These are phyloP conservation scores for Pachydiplax longipennis DNA, from an alignment of 2,888 invertebrate genomes.

Conservation along the genomic window DNA sequence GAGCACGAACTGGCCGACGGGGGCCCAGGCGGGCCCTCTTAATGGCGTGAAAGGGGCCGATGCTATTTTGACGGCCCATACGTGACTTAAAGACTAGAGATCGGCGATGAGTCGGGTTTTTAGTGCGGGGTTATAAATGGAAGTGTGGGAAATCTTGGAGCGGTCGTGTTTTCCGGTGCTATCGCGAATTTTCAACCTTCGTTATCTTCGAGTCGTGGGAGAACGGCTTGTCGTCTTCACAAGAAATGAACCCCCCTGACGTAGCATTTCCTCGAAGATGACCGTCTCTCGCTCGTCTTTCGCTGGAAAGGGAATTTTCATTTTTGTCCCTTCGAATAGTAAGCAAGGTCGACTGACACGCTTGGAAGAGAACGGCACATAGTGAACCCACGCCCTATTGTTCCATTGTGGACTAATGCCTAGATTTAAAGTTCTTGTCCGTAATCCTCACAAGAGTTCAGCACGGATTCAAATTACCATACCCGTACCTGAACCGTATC, in stretches of 20 bases:
- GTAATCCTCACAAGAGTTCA: too few species aligned
- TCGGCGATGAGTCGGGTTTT: conserved; percentile 17
- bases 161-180: conserved; percentile 5
- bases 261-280: neutral
- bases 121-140: conserved; percentile 29
- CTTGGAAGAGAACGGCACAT: too few species aligned
- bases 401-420: too few species aligned
- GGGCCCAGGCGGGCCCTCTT: neutral
- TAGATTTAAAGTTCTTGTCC: too few species aligned
- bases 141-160: neutral
- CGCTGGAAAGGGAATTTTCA: too few species aligned
- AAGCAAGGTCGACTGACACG: too few species aligned
- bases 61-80: conserved; percentile 32
- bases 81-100: conserved; percentile 39
- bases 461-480: too few species aligned
- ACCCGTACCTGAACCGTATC: too few species aligned
- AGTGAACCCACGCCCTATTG: too few species aligned
- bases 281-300: too few species aligned
- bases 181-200: conserved; percentile 31
- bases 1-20: neutral
- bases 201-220: neutral
- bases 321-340: too few species aligned
- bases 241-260: neutral
- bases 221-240: conserved; percentile 9
- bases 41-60: conserved; percentile 41